Evolutionary conservation across 2,113 vertebrate genomes (phyloP).

Genomic region (Catharus fuscescens): DNA sequence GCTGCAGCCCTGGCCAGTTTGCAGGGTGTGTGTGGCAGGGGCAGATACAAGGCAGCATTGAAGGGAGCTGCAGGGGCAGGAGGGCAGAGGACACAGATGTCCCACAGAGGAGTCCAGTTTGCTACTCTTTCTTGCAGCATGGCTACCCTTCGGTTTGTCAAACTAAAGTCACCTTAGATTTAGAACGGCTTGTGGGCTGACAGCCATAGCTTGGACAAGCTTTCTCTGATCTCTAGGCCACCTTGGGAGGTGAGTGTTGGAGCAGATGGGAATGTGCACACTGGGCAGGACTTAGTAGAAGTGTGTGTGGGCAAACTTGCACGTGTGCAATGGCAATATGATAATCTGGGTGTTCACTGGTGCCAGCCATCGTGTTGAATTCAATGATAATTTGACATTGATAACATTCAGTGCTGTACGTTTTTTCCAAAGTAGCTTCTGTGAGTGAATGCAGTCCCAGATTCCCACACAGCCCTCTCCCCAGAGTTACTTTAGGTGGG

Average conservation of each 20-base stretch:
- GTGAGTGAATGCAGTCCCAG: not conserved
- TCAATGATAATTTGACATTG: not conserved
- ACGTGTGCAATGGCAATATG: fast-evolving
- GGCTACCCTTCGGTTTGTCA: not conserved
- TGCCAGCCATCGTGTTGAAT: not conserved
- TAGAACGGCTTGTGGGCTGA: not conserved
- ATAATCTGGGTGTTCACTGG: not conserved
- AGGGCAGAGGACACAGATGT: not conserved
- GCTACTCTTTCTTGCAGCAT: not conserved
- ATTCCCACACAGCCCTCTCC: not conserved
- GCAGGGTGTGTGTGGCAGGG: fast-evolving
- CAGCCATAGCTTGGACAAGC: not conserved
- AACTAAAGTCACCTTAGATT: not conserved
- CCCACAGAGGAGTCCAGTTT: not conserved
- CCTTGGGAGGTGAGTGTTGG: not conserved
- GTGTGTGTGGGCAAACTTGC: not conserved
- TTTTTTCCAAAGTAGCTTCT: not conserved
- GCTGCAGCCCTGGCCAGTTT: not conserved
- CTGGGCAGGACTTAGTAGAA: not conserved
- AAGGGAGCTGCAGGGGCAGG: not conserved
- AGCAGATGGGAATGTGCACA: not conserved
- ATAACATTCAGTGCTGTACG: fast-evolving
- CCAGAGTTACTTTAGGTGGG: not conserved
- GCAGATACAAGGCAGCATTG: fast-evolving
- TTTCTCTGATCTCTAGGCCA: not conserved